Base-by-base conservation (phyloP, 2,888 invertebrate species). In the Agelastica alni region DNA sequence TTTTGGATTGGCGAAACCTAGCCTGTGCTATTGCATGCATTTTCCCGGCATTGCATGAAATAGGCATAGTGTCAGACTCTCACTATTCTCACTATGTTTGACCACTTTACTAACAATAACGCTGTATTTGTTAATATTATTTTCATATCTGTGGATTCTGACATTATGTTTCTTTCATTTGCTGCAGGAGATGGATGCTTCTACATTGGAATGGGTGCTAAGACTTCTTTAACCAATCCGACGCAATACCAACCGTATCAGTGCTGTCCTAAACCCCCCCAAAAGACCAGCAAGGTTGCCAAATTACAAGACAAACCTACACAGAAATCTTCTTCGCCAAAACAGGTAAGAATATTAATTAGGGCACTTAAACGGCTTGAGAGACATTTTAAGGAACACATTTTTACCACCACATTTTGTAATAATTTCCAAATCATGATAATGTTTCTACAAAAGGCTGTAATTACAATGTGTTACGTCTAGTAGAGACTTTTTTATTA, bases 111-210 rank as follows among this genome's bases (percentile, higher is more conserved):
- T 71, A 72, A 70, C 68, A 64, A 68, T 68, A 60, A 66, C 61
- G 67, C 68, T 65, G 55, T 62, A 56, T 62, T 67, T 68, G 31
- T 39, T 39, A 39, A 18, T 43, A 43, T 47, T 46, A 49, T 56
- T 43, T 45, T 48, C 28, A 51, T 14, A 47, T 42, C 32, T 28
- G 72, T 71, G 69, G 79, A 81, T 84, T 85, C 87, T 85, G 83
- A 85, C 84, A 86, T 82, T 84, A 82, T 89, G 89, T 91, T 89
- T 90, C 53, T 91, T 89, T 90, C 56, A 54, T n/a, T n/a, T 58
- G 63, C 62, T 87, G 89, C 91, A 93, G 93, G 92, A 89, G 92
- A 92, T 88, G 91, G 91, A 86, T 93, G 93, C 88, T 92, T 93
- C 91, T 91, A 91, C 90, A 90, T 93, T 85, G 93, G 92, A 84